Percentiles rank a stretch among this genome's conserved stretches.
Evolutionary conservation across 1,140 invertebrate species (phyloP).

Genomic region (Camponotus pennsylvanicus): DNA sequence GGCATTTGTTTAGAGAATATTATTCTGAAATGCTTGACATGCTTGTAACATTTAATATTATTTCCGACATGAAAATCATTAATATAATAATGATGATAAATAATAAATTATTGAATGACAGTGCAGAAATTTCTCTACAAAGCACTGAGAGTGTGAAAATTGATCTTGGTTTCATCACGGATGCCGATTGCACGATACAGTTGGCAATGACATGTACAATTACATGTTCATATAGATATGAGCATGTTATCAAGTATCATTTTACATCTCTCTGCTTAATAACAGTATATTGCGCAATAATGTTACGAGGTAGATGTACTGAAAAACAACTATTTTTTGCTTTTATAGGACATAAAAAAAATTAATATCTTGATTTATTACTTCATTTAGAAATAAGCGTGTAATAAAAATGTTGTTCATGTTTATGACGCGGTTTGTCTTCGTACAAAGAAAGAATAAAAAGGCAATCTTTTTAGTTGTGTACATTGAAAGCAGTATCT

Average conservation of each 20-base stretch:
- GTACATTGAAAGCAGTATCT: conserved; percentile 20
- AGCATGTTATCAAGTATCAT: conserved; percentile 29
- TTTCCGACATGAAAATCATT: conserved; percentile 15
- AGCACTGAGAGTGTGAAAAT: conserved; percentile 25
- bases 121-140: conserved; percentile 23
- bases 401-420: neutral
- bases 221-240: neutral
- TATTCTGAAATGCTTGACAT: conserved; percentile 10
- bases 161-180: conserved; percentile 15
- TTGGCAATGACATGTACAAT: conserved; percentile 39
- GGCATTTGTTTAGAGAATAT: conserved; percentile 25
- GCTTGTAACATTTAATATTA: conserved; percentile 40
- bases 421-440: neutral
- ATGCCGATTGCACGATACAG: conserved; percentile 24
- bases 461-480: conserved; percentile 12
- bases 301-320: neutral
- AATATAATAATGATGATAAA: conserved; percentile 33
- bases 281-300: neutral
- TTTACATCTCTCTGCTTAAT: neutral
- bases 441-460: conserved; percentile 26
- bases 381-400: conserved; percentile 16
- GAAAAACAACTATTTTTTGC: neutral
- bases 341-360: neutral
- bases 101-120: conserved; percentile 38
- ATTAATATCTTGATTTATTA: conserved; percentile 20